phyloP scores from a whole-genome alignment of 2,113 vertebrate genomes.

The Dromiciops gliroides region DNA sequence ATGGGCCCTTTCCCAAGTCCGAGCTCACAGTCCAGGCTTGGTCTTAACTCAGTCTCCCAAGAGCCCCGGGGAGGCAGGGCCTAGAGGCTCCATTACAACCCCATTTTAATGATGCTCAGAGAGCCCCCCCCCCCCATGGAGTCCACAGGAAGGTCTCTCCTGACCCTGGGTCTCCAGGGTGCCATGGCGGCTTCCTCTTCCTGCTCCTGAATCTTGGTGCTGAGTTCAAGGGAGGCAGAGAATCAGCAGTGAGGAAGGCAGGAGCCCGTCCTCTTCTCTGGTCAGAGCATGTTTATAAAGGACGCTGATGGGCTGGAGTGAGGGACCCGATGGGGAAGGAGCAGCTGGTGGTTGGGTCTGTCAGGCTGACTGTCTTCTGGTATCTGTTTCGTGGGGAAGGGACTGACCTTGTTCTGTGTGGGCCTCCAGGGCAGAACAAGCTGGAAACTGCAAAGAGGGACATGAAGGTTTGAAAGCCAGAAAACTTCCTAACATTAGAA shows the following conservation, averaged over 20 bases:
- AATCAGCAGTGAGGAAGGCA: background rate
- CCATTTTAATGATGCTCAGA: background rate
- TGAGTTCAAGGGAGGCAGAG: slow-evolving; percentile 11
- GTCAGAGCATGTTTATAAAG: background rate
- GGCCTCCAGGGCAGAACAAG: background rate
- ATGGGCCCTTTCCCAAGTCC: background rate
- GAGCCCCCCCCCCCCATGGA: no score
- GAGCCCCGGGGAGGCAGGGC: background rate
- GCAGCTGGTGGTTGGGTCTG: no score
- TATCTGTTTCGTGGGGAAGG: no score
- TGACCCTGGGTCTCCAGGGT: background rate
- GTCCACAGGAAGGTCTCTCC: background rate
- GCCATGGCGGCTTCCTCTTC: background rate
- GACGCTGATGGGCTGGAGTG: background rate
- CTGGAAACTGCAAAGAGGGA: background rate
- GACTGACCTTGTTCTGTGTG: background rate
- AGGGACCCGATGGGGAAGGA: background rate
- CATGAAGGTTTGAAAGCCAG: no score
- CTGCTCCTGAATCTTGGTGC: background rate
- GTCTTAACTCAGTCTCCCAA: background rate
- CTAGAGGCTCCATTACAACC: background rate
- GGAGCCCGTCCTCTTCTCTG: background rate
- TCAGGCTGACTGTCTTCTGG: no score
- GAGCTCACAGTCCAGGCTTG: no score
- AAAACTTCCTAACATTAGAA: no score